Percentiles rank a stretch among this genome's conserved stretches.
Evolutionary conservation across 2,113 vertebrate genomes (phyloP).

Genomic region (Rhagologus leucostigma): DNA sequence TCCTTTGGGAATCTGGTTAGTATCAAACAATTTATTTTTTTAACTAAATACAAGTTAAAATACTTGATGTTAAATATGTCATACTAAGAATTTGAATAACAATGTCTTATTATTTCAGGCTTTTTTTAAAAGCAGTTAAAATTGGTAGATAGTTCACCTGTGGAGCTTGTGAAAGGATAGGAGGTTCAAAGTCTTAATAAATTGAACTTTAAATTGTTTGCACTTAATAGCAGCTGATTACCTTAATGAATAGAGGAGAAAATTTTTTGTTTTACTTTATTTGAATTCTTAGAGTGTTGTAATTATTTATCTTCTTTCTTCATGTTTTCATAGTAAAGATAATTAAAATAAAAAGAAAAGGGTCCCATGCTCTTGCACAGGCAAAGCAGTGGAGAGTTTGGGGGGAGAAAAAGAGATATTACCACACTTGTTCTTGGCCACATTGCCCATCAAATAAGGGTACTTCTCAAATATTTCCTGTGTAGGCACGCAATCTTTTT

Average conservation of each 20-base stretch:
- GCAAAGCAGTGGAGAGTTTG: background rate
- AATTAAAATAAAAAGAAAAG: background rate
- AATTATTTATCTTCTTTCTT: background rate
- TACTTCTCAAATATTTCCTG: background rate
- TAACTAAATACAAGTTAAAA: background rate
- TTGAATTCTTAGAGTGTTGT: background rate
- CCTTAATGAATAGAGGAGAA: background rate
- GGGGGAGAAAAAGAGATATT: background rate
- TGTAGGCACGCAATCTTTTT: background rate
- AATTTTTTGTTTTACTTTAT: background rate
- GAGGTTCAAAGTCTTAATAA: conserved; percentile 13
- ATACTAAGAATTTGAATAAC: background rate
- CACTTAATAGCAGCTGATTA: background rate
- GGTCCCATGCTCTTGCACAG: background rate
- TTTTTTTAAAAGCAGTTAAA: background rate
- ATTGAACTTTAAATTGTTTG: conserved; percentile 38
- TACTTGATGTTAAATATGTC: background rate
- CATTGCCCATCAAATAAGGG: background rate
- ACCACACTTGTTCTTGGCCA: background rate
- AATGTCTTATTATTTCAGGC: background rate
- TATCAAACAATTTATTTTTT: background rate
- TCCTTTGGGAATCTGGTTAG: background rate
- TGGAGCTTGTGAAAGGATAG: background rate
- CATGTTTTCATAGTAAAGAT: background rate
- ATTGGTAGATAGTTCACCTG: background rate